Evolutionary conservation across 1,140 invertebrate genomes (phyloP).

Genomic region (Asobara japonica): DNA sequence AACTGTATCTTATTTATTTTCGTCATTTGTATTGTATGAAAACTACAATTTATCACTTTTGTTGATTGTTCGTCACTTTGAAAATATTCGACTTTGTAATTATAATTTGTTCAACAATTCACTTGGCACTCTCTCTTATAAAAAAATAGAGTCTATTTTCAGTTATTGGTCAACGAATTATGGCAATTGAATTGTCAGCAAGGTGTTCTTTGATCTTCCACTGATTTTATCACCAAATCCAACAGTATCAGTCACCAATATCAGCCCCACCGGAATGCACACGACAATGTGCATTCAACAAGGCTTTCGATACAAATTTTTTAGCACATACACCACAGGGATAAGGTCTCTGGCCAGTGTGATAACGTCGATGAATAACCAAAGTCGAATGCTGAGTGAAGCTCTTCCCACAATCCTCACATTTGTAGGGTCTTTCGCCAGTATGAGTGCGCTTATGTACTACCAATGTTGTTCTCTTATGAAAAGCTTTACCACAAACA

Average conservation of each 20-base stretch:
- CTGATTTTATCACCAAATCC: background rate
- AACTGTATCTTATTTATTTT: too few relatives aligned
- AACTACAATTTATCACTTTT: too few relatives aligned
- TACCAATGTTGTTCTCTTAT: conserved; percentile 71
- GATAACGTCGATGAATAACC: conserved; percentile 72
- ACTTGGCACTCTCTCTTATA: too few relatives aligned
- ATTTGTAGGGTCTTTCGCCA: conserved; percentile 80
- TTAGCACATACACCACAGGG: conserved; percentile 69
- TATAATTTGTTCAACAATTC: too few relatives aligned
- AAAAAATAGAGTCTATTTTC: too few relatives aligned
- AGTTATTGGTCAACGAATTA: too few relatives aligned
- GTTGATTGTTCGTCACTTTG: too few relatives aligned
- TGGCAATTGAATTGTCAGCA: too few relatives aligned
- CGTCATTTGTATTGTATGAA: too few relatives aligned
- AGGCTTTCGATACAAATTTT: conserved; percentile 63
- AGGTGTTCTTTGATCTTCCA: too few relatives aligned
- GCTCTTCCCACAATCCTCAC: conserved; percentile 78
- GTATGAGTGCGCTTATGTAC: conserved; percentile 77
- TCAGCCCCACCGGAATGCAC: conserved; percentile 37
- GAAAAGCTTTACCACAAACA: conserved; percentile 82
- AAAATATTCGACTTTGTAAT: too few relatives aligned
- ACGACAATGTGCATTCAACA: conserved; percentile 56
- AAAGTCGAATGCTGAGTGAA: conserved; percentile 79
- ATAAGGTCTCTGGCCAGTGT: conserved; percentile 74
- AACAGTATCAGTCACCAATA: background rate